Conservation (phyloP, 2,113 vertebrate genomes). For the Tamias sibiricus region DNA sequence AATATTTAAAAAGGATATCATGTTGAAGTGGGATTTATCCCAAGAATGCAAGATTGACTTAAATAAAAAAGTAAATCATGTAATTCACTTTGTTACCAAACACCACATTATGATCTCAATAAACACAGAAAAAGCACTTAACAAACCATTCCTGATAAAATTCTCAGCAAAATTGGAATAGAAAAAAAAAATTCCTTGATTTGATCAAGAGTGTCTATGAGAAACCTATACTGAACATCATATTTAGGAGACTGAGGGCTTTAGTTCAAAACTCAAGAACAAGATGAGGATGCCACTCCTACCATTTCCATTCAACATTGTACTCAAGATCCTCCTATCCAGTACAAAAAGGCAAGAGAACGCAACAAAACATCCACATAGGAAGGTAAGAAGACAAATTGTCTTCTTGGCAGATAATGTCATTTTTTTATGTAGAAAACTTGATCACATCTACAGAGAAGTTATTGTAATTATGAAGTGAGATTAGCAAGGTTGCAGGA, state of each 20-base stretch:
- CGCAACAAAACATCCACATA: background rate
- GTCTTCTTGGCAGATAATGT: background rate
- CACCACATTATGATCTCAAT: background rate
- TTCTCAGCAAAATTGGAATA: background rate
- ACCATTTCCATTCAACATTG: background rate
- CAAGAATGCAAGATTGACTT: background rate
- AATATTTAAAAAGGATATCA: background rate
- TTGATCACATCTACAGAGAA: background rate
- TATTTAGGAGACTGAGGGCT: background rate
- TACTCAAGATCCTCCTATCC: background rate
- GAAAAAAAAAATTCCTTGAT: background rate
- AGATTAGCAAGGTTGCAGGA: background rate
- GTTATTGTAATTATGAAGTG: background rate
- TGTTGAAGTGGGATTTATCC: background rate
- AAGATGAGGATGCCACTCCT: background rate
- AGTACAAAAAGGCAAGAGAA: background rate
- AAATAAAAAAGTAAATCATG: background rate
- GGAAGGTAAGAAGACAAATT: background rate
- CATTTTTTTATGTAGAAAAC: background rate
- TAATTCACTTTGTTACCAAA: conserved; percentile 22
- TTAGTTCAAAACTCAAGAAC: background rate
- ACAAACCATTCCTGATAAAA: conserved; percentile 38
- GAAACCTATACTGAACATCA: background rate
- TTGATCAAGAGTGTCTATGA: background rate
- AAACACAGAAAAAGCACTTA: background rate